Conservation (phyloP, 2,113 vertebrate genomes). For the Jacana jacana region DNA sequence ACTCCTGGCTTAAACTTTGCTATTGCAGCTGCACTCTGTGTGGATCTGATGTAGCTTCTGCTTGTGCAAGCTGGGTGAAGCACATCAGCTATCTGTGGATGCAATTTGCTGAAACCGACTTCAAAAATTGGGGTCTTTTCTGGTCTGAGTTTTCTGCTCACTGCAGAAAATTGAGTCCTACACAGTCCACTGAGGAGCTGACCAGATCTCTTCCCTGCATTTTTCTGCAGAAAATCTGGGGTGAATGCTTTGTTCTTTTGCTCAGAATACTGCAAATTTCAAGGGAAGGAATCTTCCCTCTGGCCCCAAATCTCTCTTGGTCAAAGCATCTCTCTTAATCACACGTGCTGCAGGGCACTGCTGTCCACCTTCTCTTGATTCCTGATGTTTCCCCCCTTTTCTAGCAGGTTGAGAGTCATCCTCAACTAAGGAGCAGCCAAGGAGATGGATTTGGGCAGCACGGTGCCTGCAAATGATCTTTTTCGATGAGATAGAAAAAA, state of each 20-base stretch:
- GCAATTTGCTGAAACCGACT: neutral
- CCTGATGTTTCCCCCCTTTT: neutral
- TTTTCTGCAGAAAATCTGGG: neutral
- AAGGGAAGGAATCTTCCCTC: neutral
- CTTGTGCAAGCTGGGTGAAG: neutral
- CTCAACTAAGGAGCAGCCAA: neutral
- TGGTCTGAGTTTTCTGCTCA: neutral
- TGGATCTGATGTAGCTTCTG: neutral
- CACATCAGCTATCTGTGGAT: neutral
- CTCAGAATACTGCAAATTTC: neutral
- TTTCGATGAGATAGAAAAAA: neutral
- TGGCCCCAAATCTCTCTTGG: neutral
- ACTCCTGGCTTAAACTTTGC: neutral
- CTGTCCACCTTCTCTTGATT: neutral
- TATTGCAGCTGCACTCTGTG: neutral
- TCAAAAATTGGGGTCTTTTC: neutral
- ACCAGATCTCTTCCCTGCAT: neutral
- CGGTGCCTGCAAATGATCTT: neutral
- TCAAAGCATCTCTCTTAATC: neutral
- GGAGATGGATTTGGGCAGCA: neutral
- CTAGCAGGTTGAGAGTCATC: neutral
- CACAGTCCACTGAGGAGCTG: neutral
- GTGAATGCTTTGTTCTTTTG: neutral
- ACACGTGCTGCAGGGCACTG: neutral
- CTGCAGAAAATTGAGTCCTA: neutral